Evolutionary conservation across 2,113 vertebrate genomes (phyloP), one percentile per base, ranked within the genome.

Genomic region (Leptocoma aspasia): DNA sequence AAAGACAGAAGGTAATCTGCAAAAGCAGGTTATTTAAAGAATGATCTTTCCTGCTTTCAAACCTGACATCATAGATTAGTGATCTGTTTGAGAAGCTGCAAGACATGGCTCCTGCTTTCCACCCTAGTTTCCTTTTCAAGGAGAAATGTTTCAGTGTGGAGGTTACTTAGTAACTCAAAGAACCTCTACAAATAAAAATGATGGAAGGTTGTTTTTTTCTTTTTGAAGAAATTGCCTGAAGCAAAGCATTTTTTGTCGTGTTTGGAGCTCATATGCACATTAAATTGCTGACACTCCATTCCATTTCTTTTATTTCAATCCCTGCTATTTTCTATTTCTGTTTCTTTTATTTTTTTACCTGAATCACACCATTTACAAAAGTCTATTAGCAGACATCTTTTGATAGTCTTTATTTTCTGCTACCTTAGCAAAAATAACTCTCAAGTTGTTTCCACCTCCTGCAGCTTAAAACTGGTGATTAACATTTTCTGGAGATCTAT

Each of bases 201-300:
- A 79, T 84, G 57, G 81, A 79, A 91, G 3, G 28, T 49, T 83
- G 27, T 3, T 64, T 86, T 68, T 37, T 83, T 41, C 53, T 86
- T 31, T 91, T 92, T 89, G 41, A 91, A 84, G 91, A 96, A 89
- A 87, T n/a, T 84, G 86, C 77, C 83, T 89, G 72, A 82, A 95
- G 61, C 77, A 94, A 68, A 84, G 20, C 0, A 0, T 1, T 30
- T 76, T 87, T 69, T 77, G 27, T 94, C 1, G 20, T 47, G 13
- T 89, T 95, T 94, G 60, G 83, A 82, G 72, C 54, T 85, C 3
- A 2, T 59, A 56, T 56, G 37, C 60, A 86, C 39, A 35, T 71
- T 73, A 84, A 89, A 89, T 79, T 94, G 59, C 73, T 95, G 78
- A 89, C 69, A 47, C 8, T 60, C n/a, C 10, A 22, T 68, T 94